Conservation (phyloP, 1,140 invertebrate genomes). For the Magallana gigas region DNA sequence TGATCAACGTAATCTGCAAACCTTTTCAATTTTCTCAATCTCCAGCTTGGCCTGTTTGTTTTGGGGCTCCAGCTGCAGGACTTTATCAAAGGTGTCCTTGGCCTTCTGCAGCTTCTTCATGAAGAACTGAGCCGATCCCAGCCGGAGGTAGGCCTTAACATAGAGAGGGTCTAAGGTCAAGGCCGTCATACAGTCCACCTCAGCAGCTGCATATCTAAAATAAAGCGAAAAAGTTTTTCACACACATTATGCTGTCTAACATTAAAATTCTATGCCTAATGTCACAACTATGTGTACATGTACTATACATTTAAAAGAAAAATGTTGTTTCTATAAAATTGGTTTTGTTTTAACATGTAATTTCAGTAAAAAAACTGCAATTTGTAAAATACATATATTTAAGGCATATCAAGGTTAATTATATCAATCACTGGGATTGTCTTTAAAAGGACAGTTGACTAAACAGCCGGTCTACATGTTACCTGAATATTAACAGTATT, state of each 20-base stretch:
- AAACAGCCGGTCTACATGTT: too few species aligned
- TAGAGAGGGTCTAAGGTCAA: constrained; percentile 87
- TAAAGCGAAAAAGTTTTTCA: constrained; percentile 60
- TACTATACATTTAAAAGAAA: too few species aligned
- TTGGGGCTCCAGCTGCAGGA: constrained; percentile 86
- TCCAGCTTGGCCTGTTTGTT: constrained; percentile 82
- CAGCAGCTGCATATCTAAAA: constrained; percentile 85
- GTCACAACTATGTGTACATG: too few species aligned
- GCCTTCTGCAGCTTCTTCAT: constrained; percentile 84
- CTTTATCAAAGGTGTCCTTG: constrained; percentile 84
- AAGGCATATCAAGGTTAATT: too few species aligned
- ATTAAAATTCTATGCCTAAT: too few species aligned
- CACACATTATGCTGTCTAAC: not conserved
- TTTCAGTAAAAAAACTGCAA: too few species aligned
- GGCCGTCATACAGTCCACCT: constrained; percentile 87
- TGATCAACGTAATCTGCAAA: constrained; percentile 20
- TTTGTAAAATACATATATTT: too few species aligned
- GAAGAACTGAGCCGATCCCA: constrained; percentile 85
- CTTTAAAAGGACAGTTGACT: too few species aligned
- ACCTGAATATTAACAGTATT: too few species aligned
- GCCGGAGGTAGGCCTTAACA: constrained; percentile 88
- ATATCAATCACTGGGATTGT: too few species aligned
- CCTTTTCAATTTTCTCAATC: constrained; percentile 83
- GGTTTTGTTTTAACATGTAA: too few species aligned
- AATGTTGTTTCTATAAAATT: too few species aligned